Percentiles rank a stretch among this genome's conserved stretches.
These are phyloP conservation scores for Calycopis cecrops DNA, from an alignment of 1,140 invertebrate species.

Conservation along the genomic window DNA sequence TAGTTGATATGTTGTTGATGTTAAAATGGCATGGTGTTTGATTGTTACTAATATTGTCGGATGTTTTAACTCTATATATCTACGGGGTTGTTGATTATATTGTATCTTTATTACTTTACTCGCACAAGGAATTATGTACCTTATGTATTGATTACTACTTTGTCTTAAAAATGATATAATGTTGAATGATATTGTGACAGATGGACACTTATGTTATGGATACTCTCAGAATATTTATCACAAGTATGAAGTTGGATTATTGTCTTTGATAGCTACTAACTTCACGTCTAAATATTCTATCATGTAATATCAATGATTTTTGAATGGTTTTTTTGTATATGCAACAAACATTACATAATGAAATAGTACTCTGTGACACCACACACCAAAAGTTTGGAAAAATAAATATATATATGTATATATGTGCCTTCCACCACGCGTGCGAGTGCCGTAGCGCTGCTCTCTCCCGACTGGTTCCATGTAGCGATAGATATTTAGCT, in stretches of 20 bases:
- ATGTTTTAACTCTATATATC: background rate
- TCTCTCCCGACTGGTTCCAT: constrained; percentile 56
- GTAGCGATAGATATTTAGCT: constrained; percentile 57
- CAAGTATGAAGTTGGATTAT: too few species aligned
- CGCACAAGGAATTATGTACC: too few species aligned
- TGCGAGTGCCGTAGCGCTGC: constrained; percentile 7
- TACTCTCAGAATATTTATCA: background rate
- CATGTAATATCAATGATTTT: too few species aligned
- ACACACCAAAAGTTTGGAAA: constrained; percentile 6
- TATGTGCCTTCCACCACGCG: constrained; percentile 9
- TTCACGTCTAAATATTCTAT: too few species aligned
- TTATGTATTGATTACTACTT: too few species aligned
- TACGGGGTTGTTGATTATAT: too few species aligned
- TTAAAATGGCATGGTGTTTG: background rate
- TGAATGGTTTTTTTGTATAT: too few species aligned
- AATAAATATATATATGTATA: constrained; percentile 10
- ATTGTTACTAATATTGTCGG: background rate
- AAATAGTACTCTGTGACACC: too few species aligned
- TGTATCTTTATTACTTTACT: too few species aligned
- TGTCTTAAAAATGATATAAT: too few species aligned
- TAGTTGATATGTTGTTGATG: background rate
- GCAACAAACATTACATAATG: too few species aligned
- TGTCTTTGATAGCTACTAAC: too few species aligned
- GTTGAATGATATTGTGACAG: background rate
- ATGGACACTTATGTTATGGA: background rate